phyloP scores from a whole-genome alignment of 2,797 vertebrate genomes.

The Spinus pinus region DNA sequence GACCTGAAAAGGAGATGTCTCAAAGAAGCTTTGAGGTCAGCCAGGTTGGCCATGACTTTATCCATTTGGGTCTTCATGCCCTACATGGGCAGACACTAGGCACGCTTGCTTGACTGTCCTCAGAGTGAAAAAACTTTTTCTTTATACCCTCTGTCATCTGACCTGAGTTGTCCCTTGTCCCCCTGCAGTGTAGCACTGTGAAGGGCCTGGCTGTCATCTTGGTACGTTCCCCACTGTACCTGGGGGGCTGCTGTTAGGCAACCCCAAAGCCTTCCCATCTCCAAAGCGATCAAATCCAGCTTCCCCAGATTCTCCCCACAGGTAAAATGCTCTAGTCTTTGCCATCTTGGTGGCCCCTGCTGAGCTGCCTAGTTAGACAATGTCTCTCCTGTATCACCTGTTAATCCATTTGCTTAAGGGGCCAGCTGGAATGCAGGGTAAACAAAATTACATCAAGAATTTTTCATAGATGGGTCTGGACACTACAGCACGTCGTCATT shows the following conservation, averaged over 20 bases:
- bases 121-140: background rate
- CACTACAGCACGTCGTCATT: background rate
- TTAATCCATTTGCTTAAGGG: background rate
- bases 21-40: background rate
- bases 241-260: background rate
- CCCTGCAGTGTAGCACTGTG: background rate
- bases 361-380: background rate
- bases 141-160: background rate
- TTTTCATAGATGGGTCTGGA: background rate
- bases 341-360: background rate
- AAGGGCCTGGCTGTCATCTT: background rate
- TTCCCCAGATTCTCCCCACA: background rate
- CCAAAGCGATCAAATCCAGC: background rate
- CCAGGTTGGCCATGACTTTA: background rate
- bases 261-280: background rate
- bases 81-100: background rate
- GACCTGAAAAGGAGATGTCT: background rate
- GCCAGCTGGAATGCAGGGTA: background rate
- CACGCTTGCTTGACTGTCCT: background rate
- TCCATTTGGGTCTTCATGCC: background rate
- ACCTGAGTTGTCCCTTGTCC: rapidly evolving
- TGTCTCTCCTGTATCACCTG: background rate
- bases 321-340: background rate
- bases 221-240: rapidly evolving
- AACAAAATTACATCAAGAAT: background rate